phyloP scores from a whole-genome alignment of 2,113 vertebrate species.

The Macquaria ambigua region DNA sequence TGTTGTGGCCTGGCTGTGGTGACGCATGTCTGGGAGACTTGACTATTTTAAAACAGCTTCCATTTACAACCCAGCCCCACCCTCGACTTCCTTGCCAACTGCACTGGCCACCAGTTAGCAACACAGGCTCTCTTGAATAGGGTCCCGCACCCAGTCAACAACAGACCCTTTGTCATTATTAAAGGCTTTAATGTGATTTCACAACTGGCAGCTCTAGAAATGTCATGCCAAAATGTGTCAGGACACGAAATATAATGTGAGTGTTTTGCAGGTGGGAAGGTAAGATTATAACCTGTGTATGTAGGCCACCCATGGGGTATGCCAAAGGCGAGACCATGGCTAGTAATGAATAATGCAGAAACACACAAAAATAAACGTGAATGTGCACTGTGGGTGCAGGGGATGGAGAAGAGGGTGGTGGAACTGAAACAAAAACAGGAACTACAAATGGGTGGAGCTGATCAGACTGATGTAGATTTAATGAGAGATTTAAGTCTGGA shows the following conservation, averaged over 20 bases:
- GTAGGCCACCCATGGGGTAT: constrained; percentile 20
- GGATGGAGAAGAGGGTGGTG: background rate
- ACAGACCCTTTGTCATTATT: constrained; percentile 39
- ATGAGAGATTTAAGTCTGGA: constrained; percentile 33
- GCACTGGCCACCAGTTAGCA: constrained; percentile 32
- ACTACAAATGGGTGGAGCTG: background rate
- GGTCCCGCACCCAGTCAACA: constrained; percentile 36
- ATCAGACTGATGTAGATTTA: constrained; percentile 26
- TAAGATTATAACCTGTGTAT: constrained; percentile 22
- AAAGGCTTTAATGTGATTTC: constrained; percentile 22
- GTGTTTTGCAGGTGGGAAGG: constrained; percentile 1
- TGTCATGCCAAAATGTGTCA: background rate
- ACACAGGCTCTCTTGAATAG: constrained; percentile 9
- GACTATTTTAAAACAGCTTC: constrained; percentile 67
- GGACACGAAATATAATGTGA: background rate
- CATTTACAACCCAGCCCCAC: constrained; percentile 62
- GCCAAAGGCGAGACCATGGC: constrained; percentile 14
- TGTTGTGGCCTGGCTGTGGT: constrained; percentile 54
- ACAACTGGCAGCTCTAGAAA: background rate
- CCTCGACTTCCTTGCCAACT: constrained; percentile 53
- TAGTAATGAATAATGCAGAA: constrained; percentile 39
- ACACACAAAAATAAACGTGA: constrained; percentile 27
- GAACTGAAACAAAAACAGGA: background rate
- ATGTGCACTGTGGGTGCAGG: background rate
- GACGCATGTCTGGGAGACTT: constrained; percentile 52